phyloP scores from a whole-genome alignment of 2,113 vertebrate genomes.

The Heterotis niloticus region DNA sequence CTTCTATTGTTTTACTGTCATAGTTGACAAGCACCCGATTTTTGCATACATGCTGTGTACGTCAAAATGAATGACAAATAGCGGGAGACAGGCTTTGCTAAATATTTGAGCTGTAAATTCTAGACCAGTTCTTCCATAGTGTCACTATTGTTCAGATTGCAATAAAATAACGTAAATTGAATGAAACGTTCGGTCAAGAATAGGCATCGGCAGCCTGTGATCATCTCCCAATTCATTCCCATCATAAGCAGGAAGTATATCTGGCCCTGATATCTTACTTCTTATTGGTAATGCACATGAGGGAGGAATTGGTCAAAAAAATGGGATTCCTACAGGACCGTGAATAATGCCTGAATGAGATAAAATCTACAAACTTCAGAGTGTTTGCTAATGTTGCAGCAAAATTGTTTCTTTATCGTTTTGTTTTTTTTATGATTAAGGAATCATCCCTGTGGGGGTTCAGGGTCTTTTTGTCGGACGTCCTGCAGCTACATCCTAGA shows the following conservation, averaged over 20 bases:
- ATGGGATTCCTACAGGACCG: not conserved
- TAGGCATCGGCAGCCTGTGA: conserved; percentile 68
- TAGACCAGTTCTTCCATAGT: not conserved
- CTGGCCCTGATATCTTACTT: not conserved
- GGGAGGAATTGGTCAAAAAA: not conserved
- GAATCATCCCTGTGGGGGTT: not conserved
- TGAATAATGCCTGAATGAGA: not conserved
- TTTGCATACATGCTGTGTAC: not conserved
- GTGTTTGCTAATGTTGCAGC: not conserved
- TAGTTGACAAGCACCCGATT: not conserved
- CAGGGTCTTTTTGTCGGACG: not conserved
- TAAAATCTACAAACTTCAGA: not conserved
- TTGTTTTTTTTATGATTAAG: too few species aligned
- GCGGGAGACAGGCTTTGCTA: not conserved
- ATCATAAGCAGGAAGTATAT: conserved; percentile 63
- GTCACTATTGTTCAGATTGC: not conserved
- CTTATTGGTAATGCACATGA: not conserved
- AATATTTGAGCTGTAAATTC: not conserved
- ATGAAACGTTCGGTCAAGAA: conserved; percentile 69
- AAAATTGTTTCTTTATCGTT: too few species aligned
- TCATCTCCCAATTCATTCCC: conserved; percentile 77
- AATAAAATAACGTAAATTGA: not conserved
- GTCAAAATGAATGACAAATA: not conserved
- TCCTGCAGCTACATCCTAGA: not conserved
- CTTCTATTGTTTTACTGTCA: conserved; percentile 8